Evolutionary conservation across 2,888 invertebrate genomes (phyloP).

Genomic region (Agriopis leucophaearia): DNA sequence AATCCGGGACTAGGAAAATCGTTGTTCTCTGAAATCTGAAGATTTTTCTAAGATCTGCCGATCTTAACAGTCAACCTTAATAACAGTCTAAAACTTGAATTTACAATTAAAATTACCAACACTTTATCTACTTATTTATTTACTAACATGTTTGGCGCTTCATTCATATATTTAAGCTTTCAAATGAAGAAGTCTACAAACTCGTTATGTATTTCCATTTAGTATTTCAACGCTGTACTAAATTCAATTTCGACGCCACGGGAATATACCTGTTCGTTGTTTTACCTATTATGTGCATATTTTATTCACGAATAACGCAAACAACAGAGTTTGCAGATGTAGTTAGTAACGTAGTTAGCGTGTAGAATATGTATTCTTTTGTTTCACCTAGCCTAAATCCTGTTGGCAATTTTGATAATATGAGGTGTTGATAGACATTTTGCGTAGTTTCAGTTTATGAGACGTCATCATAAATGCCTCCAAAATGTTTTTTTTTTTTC

Average conservation of each 20-base stretch:
- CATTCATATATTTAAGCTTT: conserved; percentile 12
- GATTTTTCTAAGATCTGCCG: no score
- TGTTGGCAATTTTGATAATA: no score
- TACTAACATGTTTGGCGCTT: not conserved
- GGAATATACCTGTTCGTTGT: conserved; percentile 12
- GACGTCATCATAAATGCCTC: no score
- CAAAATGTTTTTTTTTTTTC: no score
- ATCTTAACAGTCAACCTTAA: no score
- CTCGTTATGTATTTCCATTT: conserved; percentile 12
- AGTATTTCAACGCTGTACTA: conserved; percentile 9
- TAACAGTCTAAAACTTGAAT: not conserved
- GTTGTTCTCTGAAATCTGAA: no score
- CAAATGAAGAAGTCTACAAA: conserved; percentile 10
- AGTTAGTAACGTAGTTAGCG: no score
- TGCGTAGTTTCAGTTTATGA: no score
- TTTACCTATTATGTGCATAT: not conserved
- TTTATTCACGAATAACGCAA: not conserved
- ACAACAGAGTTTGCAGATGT: not conserved
- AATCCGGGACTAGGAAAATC: no score
- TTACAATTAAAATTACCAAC: not conserved
- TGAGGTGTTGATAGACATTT: no score
- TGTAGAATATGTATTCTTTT: no score
- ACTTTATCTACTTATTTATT: not conserved
- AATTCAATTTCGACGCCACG: conserved; percentile 25
- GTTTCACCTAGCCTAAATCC: no score